These are phyloP conservation scores for Apis florea DNA, from an alignment of 1,140 invertebrate species.

Conservation along the genomic window DNA sequence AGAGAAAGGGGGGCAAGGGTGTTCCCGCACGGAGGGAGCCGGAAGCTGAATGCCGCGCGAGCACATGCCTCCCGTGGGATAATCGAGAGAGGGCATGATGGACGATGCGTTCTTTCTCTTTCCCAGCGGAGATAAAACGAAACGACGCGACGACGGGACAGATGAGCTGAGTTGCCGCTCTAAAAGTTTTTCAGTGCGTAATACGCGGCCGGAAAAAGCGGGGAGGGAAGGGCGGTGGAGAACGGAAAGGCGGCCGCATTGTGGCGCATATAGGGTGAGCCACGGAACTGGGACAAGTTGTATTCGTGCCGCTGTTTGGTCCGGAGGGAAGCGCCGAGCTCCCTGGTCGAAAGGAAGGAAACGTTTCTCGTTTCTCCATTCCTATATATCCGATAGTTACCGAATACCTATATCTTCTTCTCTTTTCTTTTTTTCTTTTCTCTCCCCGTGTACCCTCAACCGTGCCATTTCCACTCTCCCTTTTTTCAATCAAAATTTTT, in stretches of 20 bases:
- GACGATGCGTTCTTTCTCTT: slow-evolving; percentile 57
- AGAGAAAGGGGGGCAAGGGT: background rate
- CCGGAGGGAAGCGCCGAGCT: slow-evolving; percentile 19
- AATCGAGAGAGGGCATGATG: slow-evolving; percentile 65
- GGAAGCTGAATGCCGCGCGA: slow-evolving; percentile 45
- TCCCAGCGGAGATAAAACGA: slow-evolving; percentile 46
- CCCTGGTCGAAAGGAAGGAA: slow-evolving; percentile 7
- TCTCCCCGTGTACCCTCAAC: no score
- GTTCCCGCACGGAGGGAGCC: slow-evolving; percentile 14
- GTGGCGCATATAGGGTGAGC: slow-evolving; percentile 41
- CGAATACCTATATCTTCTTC: background rate
- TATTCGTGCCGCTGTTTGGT: slow-evolving; percentile 31
- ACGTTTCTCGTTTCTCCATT: slow-evolving; percentile 6
- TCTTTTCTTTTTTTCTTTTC: fast-evolving
- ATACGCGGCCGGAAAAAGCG: slow-evolving; percentile 51
- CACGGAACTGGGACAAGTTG: slow-evolving; percentile 35
- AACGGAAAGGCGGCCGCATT: slow-evolving; percentile 49
- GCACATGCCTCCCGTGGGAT: slow-evolving; percentile 57
- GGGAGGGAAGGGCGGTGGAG: slow-evolving; percentile 9
- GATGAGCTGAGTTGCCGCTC: slow-evolving; percentile 45
- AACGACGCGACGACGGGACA: slow-evolving; percentile 44
- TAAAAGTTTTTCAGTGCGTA: slow-evolving; percentile 66
- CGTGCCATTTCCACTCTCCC: background rate
- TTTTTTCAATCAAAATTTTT: no score
- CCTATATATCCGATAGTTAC: no score